These are phyloP conservation scores for Pinna nobilis DNA, from an alignment of 1,140 invertebrate species.

Conservation along the genomic window DNA sequence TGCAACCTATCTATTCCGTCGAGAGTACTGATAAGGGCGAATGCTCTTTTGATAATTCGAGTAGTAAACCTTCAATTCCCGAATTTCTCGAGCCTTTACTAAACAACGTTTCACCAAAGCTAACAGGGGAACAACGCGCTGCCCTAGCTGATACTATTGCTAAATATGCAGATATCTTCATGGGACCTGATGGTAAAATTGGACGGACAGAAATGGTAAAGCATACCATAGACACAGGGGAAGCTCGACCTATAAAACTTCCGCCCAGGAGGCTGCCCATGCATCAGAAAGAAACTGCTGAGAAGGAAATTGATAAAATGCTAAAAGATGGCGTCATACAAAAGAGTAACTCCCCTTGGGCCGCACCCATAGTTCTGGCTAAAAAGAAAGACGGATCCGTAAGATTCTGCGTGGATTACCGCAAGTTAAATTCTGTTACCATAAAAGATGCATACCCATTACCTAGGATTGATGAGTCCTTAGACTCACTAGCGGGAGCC, in stretches of 20 bases:
- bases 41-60: not conserved
- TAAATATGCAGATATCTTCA: constrained; percentile 47
- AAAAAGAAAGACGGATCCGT: constrained; percentile 73
- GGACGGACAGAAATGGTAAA: constrained; percentile 26
- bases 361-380: constrained; percentile 75
- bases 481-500: constrained; percentile 13
- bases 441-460: constrained; percentile 29
- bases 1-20: constrained; percentile 15
- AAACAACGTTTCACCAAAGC: constrained; percentile 15
- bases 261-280: constrained; percentile 16
- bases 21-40: not conserved
- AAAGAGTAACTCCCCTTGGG: constrained; percentile 73
- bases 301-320: constrained; percentile 45
- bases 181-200: constrained; percentile 24
- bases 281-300: not conserved
- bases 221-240: constrained; percentile 21
- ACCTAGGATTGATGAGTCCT: constrained; percentile 14
- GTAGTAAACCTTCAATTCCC: not conserved
- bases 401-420: constrained; percentile 76
- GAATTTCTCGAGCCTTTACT: constrained; percentile 21
- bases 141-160: not conserved
- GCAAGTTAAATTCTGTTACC: constrained; percentile 37
- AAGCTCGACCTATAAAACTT: constrained; percentile 23
- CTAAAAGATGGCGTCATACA: constrained; percentile 67
- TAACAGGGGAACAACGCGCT: constrained; percentile 12